Evolutionary conservation across 2,888 invertebrate genomes (phyloP), one percentile per base, ranked within the genome.

Genomic region (Patella pellucida): DNA sequence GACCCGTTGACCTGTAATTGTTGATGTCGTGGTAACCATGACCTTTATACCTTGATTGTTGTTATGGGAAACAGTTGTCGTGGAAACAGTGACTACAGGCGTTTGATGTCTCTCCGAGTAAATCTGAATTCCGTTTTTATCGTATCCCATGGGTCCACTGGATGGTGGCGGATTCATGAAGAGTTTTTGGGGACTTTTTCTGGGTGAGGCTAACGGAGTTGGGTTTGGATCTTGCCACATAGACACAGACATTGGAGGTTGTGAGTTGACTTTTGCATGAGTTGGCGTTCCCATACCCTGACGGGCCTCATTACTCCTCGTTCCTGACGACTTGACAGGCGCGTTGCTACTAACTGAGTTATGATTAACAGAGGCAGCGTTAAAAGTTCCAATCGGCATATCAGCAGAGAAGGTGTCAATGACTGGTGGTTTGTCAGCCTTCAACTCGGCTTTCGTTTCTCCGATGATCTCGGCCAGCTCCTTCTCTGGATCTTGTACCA

Each of bases 401-500:
- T 62, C 62, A 62, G 62, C 19, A 4, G 62, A 62, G 14, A 62
- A 62, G 11, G 62, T 62, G 23, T 62, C 62, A 23, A 62, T 62
- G 23, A 62, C 62, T 23, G 62, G 62, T 12, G 62, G 62, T 62
- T 62, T 62, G 23, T 62, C 62, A 23, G 23, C 23, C 23, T 62
- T 62, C 23, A 62, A 12, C 19, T 62, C 62, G 2, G 62, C 62
- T 23, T 62, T 62, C 23, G 62, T 23, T 62, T 86, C 85, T 14
- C 85, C 84, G 69, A 86, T 74, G 52, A 87, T 82, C 74, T 88
- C 89, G n/a, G 84, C 84, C 52, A 90, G 78, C 70, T 90, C 90
- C 73, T 88, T 89, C 85, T 99, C 98, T 7, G 97, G 97, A 92
- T 99, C 98, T 91, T 96, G 96, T 87, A 98, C 96, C 87, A 99